Evolutionary conservation across 2,113 vertebrate genomes (phyloP).

Genomic region (Lepus americanus): DNA sequence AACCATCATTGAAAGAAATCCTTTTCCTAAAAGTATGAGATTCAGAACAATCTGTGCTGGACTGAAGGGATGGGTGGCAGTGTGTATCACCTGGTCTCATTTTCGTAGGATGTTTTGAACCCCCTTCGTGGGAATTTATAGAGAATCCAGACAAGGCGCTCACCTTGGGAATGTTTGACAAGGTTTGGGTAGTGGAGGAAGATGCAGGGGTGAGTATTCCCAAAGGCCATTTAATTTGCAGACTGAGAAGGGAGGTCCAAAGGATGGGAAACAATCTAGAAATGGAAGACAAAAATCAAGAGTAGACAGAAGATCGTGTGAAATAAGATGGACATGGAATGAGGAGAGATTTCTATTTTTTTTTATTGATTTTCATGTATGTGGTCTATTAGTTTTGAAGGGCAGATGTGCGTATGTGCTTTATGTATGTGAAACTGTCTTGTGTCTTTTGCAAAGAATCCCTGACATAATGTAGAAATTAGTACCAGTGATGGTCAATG

Average conservation of each 20-base stretch:
- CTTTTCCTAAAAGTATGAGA: constrained; percentile 31
- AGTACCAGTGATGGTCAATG: neutral
- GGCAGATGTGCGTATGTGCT: neutral
- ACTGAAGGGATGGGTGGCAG: neutral
- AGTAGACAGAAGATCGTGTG: neutral
- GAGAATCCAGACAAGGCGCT: neutral
- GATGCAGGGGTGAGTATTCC: neutral
- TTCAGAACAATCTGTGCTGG: neutral
- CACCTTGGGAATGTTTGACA: neutral
- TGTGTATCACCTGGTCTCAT: neutral
- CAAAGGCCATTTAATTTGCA: neutral
- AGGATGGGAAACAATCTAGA: neutral
- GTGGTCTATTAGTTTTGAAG: neutral
- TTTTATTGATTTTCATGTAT: neutral
- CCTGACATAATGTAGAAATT: neutral
- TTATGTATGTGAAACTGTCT: neutral
- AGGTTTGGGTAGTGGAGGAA: neutral
- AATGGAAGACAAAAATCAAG: constrained; percentile 25
- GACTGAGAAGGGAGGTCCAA: neutral
- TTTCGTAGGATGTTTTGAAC: neutral
- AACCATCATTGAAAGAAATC: neutral
- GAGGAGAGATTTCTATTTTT: neutral
- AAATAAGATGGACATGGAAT: neutral
- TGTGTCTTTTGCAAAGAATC: neutral
- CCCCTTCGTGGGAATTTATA: neutral